Conservation (phyloP, 1,140 invertebrate genomes). For the Hydropsyche tenuis region DNA sequence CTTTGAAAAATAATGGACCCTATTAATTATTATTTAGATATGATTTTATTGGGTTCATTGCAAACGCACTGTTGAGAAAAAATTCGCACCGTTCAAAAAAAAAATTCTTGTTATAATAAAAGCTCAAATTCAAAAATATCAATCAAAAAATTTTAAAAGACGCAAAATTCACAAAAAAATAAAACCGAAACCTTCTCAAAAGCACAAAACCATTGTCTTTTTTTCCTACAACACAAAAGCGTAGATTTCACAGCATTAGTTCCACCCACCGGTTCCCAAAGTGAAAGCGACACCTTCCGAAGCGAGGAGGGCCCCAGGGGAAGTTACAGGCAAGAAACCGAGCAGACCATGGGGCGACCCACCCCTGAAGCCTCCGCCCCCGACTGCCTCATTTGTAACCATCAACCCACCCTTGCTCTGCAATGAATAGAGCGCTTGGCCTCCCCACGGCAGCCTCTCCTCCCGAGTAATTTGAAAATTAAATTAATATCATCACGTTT, state of each 20-base stretch:
- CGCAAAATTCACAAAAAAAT: no score
- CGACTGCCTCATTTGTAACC: slow-evolving; percentile 51
- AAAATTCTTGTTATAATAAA: no score
- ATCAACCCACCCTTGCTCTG: slow-evolving; percentile 59
- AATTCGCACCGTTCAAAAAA: no score
- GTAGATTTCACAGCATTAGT: slow-evolving; percentile 51
- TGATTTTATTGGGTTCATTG: no score
- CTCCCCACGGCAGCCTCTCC: slow-evolving; percentile 53
- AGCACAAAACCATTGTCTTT: no score
- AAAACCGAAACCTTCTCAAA: no score
- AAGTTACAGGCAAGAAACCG: slow-evolving; percentile 55
- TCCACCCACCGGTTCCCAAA: slow-evolving; percentile 43
- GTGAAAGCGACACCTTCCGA: slow-evolving; percentile 48
- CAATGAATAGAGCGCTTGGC: slow-evolving; percentile 57
- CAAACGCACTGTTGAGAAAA: no score
- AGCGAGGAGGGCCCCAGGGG: slow-evolving; percentile 48
- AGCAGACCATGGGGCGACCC: slow-evolving; percentile 51
- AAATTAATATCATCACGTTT: slow-evolving; percentile 50
- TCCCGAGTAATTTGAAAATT: slow-evolving; percentile 49
- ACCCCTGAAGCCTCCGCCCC: slow-evolving; percentile 26
- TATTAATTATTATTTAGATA: no score
- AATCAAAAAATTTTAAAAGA: no score
- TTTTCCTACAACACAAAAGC: not conserved
- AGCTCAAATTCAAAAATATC: no score
- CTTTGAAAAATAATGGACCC: no score